These are phyloP conservation scores for Melanerpes aurifrons DNA, from an alignment of 2,113 vertebrate species.

Conservation along the genomic window DNA sequence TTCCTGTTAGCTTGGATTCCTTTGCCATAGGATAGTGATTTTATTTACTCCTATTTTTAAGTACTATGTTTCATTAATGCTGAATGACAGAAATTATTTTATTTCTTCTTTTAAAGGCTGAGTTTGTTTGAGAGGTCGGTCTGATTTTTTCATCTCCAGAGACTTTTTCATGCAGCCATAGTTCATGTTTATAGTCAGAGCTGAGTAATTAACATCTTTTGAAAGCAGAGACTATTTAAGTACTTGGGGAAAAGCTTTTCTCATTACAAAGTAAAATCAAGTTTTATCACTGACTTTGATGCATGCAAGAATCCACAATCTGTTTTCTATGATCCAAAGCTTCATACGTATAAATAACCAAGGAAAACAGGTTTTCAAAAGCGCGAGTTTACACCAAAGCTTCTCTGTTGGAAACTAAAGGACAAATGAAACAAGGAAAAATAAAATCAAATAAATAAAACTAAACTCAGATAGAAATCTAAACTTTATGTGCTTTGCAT, in stretches of 20 bases:
- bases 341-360: not conserved
- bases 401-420: not conserved
- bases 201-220: slow-evolving; percentile 8
- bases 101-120: not conserved
- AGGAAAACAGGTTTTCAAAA: not conserved
- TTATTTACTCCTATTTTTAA: not conserved
- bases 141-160: not conserved
- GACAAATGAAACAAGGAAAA: not conserved
- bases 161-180: not conserved
- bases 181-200: not conserved
- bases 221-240: not conserved
- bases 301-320: not conserved
- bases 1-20: not conserved
- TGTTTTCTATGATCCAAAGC: not conserved
- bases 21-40: not conserved
- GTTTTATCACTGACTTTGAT: not conserved
- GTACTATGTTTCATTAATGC: not conserved
- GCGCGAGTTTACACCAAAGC: not conserved
- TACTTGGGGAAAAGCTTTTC: not conserved
- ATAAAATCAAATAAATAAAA: not conserved
- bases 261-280: not conserved
- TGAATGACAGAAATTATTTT: not conserved
- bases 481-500: not conserved
- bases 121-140: not conserved
- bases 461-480: not conserved